These are phyloP conservation scores for Aethina tumida DNA, from an alignment of 1,140 invertebrate species.

Conservation along the genomic window DNA sequence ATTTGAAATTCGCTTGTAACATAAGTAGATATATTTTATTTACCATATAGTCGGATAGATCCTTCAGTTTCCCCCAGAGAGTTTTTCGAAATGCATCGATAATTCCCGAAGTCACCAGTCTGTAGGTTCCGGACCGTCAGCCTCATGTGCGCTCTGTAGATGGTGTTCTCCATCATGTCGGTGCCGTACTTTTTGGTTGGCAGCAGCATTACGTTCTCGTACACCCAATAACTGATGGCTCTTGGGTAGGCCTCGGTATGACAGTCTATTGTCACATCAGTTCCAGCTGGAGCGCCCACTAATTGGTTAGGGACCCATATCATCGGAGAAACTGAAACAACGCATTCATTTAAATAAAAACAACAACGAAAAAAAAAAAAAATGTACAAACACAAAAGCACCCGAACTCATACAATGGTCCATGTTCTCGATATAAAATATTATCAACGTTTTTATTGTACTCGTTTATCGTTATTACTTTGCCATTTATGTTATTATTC, in stretches of 20 bases:
- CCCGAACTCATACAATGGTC: too few relatives aligned
- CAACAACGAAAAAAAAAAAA: too few relatives aligned
- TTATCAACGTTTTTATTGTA: too few relatives aligned
- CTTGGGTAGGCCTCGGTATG: constrained; percentile 87
- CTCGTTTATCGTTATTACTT: too few relatives aligned
- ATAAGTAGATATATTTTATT: constrained; percentile 36
- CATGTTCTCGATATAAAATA: too few relatives aligned
- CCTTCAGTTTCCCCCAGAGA: constrained; percentile 89
- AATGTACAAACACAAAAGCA: neutral
- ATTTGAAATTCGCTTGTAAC: constrained; percentile 14
- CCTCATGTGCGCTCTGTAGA: constrained; percentile 77
- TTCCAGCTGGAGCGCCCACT: constrained; percentile 77
- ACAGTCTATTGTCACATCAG: constrained; percentile 86
- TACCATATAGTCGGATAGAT: constrained; percentile 85
- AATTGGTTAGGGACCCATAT: constrained; percentile 87
- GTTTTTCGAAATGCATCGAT: constrained; percentile 85
- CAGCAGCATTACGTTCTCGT: constrained; percentile 73
- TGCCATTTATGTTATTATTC: too few relatives aligned
- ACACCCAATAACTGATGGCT: constrained; percentile 87
- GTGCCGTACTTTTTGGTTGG: constrained; percentile 74
- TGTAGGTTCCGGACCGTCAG: constrained; percentile 72
- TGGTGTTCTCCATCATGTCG: constrained; percentile 68
- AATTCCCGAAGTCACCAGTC: constrained; percentile 70
- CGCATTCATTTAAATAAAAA: too few relatives aligned
- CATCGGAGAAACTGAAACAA: constrained; percentile 72